Percentiles rank a stretch among this genome's conserved stretches.
Evolutionary conservation across 92 coral and sea anemone species (phyloP).

Genomic region (Diadumene lineata): DNA sequence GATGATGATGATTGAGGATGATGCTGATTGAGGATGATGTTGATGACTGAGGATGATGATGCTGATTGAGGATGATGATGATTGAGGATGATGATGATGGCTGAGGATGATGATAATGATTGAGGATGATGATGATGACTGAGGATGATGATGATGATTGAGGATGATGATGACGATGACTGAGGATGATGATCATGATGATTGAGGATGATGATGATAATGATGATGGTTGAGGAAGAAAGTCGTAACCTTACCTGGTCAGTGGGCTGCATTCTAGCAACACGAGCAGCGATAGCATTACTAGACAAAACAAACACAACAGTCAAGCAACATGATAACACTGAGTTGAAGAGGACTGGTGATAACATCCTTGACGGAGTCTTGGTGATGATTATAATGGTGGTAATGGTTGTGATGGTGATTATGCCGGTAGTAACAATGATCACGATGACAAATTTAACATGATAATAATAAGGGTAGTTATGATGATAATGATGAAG

Average conservation of each 20-base stretch:
- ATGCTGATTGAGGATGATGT: no score
- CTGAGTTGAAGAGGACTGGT: no score
- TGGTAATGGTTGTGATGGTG: background rate
- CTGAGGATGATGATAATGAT: no score
- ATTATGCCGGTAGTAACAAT: background rate
- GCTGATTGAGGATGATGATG: no score
- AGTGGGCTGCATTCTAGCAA: constrained; percentile 1
- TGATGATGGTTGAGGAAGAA: background rate
- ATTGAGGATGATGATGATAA: background rate
- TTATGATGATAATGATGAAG: background rate
- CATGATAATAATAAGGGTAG: background rate
- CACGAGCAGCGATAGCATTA: constrained; percentile 49
- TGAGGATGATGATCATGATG: background rate
- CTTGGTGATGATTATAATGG: background rate
- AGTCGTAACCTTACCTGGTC: constrained; percentile 5
- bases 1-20: no score
- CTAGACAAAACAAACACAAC: constrained; percentile 20
- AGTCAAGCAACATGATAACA: no score
- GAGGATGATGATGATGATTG: background rate
- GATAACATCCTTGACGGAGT: background rate
- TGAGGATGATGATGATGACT: no score
- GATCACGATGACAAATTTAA: no score
- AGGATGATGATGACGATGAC: background rate
- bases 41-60: no score
- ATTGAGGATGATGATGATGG: no score